These are phyloP conservation scores for Stomatorhinus walkeri DNA, from an alignment of 2,797 vertebrate species.

Conservation along the genomic window DNA sequence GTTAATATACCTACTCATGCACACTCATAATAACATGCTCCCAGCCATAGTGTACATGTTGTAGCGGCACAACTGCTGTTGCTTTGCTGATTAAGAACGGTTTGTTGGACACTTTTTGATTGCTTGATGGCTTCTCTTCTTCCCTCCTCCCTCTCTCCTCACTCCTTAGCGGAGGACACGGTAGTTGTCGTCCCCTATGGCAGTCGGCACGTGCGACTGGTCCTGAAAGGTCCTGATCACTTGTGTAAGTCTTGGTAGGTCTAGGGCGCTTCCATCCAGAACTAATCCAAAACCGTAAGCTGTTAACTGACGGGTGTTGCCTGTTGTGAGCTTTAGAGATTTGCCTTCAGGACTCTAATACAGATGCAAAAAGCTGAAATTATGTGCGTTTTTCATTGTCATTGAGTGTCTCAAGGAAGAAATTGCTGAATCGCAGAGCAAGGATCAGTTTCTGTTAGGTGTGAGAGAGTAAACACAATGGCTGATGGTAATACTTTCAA, in stretches of 20 bases:
- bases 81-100: slow-evolving; percentile 24
- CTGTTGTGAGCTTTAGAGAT: background rate
- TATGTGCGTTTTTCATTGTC: background rate
- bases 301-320: background rate
- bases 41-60: background rate
- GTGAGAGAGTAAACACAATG: background rate
- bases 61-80: background rate
- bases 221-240: slow-evolving; percentile 92
- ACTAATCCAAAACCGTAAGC: slow-evolving; percentile 22
- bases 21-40: background rate
- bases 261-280: slow-evolving; percentile 60
- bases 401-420: background rate
- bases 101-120: slow-evolving; percentile 17
- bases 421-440: slow-evolving; percentile 2
- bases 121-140: slow-evolving; percentile 22
- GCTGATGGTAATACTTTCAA: slow-evolving; percentile 14
- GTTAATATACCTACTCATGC: background rate
- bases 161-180: slow-evolving; percentile 71
- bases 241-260: slow-evolving; percentile 92
- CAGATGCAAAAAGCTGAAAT: background rate
- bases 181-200: slow-evolving; percentile 82
- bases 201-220: slow-evolving; percentile 82
- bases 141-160: slow-evolving; percentile 20
- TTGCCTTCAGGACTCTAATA: background rate
- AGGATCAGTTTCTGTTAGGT: background rate